Evolutionary conservation across 2,797 vertebrate species (phyloP).

Genomic region (Mus minutoides): DNA sequence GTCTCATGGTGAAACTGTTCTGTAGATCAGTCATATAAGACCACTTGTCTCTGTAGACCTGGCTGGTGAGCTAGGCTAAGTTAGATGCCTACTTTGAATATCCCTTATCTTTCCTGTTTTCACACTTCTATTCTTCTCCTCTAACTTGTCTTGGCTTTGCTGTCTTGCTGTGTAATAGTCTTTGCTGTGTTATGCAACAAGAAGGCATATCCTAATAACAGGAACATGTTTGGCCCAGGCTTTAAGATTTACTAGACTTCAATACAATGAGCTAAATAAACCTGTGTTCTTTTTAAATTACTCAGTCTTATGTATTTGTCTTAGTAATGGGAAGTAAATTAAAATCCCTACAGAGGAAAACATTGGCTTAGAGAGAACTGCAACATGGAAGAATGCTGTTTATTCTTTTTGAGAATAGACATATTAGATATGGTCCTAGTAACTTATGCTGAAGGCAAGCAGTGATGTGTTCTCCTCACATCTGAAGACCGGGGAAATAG

Average conservation of each 20-base stretch:
- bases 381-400: neutral
- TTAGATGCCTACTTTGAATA: neutral
- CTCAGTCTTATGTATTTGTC: neutral
- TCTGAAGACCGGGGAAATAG: neutral
- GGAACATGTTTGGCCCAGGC: neutral
- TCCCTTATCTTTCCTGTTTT: neutral
- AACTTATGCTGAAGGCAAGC: neutral
- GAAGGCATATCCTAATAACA: neutral
- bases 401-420: neutral
- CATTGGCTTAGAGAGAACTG: neutral
- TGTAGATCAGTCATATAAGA: neutral
- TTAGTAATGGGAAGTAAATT: neutral
- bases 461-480: neutral
- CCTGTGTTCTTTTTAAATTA: neutral
- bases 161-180: neutral
- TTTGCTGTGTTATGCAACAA: neutral
- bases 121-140: neutral
- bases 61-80: accelerated
- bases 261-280: neutral
- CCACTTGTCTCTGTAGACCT: no score
- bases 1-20: neutral
- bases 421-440: neutral
- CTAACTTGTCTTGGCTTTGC: neutral
- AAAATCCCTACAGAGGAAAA: neutral
- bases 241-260: neutral